A percentile compares a stretch with the other conserved stretches of the same genome.
phyloP scores from a whole-genome alignment of 2,888 invertebrate species.

The Strigamia maritima region DNA sequence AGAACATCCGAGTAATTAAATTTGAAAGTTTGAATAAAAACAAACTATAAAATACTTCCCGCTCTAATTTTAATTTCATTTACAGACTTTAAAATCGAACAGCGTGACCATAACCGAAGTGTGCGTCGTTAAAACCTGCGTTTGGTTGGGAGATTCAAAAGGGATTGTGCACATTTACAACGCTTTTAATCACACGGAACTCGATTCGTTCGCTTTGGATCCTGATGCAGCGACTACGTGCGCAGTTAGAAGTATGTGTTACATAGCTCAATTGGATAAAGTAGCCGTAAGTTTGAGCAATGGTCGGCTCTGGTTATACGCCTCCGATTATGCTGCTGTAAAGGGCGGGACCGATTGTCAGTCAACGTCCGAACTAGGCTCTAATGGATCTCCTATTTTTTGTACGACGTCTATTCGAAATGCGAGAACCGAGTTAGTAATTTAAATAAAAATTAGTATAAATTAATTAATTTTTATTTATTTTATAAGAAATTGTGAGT shows the following conservation, averaged over 20 bases:
- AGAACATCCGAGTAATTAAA: constrained; percentile 48
- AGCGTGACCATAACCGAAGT: constrained; percentile 57
- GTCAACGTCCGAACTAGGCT: constrained; percentile 43
- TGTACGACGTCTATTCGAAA: constrained; percentile 58
- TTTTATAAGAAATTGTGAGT: constrained; percentile 58
- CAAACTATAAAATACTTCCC: neutral
- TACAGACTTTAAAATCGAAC: constrained; percentile 47
- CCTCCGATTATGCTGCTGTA: constrained; percentile 58
- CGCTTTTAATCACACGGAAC: constrained; percentile 51
- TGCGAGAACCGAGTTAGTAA: neutral
- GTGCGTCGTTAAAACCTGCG: constrained; percentile 68
- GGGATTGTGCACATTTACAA: constrained; percentile 78
- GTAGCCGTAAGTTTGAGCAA: constrained; percentile 79
- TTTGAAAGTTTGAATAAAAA: neutral
- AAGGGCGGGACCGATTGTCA: constrained; percentile 48
- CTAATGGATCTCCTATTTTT: constrained; percentile 56
- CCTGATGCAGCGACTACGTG: constrained; percentile 59
- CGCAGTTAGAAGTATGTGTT: constrained; percentile 66
- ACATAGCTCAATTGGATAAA: constrained; percentile 64
- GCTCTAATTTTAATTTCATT: neutral
- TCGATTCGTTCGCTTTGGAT: constrained; percentile 64
- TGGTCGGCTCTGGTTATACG: constrained; percentile 71
- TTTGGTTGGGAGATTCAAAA: constrained; percentile 87
- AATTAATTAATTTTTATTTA: neutral
- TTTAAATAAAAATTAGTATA: neutral